phyloP scores from a whole-genome alignment of 2,888 invertebrate species.

The Synanthedon andrenaeformis region DNA sequence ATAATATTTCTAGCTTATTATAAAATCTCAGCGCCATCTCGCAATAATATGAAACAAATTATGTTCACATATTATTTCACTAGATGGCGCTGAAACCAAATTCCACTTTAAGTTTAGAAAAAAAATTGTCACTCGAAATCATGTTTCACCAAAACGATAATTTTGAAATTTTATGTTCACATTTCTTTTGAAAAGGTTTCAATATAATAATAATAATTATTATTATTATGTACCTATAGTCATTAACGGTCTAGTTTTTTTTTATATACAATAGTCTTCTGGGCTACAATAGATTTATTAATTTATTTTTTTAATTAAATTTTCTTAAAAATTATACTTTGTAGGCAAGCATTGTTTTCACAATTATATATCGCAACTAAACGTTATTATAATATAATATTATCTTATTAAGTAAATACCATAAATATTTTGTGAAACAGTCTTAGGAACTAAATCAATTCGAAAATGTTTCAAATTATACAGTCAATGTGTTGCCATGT shows the following conservation, averaged over 20 bases:
- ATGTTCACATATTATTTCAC: too few relatives aligned
- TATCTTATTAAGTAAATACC: too few relatives aligned
- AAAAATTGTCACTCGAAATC: too few relatives aligned
- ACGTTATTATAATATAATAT: not conserved
- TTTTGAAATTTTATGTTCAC: too few relatives aligned
- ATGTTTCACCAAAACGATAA: too few relatives aligned
- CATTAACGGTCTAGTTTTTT: slow-evolving; percentile 41
- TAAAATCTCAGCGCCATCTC: too few relatives aligned
- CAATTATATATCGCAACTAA: slow-evolving; percentile 17
- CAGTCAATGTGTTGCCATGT: not conserved
- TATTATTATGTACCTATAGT: not conserved
- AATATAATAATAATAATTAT: too few relatives aligned
- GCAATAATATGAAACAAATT: too few relatives aligned
- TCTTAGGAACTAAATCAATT: not conserved
- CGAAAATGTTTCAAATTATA: not conserved
- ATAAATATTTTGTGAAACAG: not conserved
- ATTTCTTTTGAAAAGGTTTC: too few relatives aligned
- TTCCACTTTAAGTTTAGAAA: too few relatives aligned
- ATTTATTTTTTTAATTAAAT: slow-evolving; percentile 15
- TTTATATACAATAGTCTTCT: slow-evolving; percentile 62
- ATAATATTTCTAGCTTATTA: too few relatives aligned
- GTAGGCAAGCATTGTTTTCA: slow-evolving; percentile 55
- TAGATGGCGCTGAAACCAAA: too few relatives aligned
- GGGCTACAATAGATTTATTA: slow-evolving; percentile 36
- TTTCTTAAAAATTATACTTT: slow-evolving; percentile 31